These are phyloP conservation scores for Paracanthobrama guichenoti DNA, from an alignment of 2,113 vertebrate genomes.

Conservation along the genomic window DNA sequence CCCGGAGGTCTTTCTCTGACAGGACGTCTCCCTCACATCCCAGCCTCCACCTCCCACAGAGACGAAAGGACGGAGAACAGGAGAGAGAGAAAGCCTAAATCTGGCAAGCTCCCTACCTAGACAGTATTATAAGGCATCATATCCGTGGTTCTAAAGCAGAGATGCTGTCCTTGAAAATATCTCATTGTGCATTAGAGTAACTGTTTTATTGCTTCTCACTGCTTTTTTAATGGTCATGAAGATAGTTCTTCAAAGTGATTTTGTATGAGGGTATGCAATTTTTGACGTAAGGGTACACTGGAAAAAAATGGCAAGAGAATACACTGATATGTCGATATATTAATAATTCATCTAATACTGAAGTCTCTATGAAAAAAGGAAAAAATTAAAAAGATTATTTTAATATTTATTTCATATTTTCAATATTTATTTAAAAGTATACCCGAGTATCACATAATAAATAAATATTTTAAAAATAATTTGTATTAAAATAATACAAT, in stretches of 20 bases:
- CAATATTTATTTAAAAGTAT: neutral
- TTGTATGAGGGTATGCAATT: neutral
- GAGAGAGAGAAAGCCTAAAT: neutral
- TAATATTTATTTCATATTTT: too few species aligned
- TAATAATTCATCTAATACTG: neutral
- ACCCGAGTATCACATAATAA: neutral
- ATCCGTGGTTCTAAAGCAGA: neutral
- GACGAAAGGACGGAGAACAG: neutral
- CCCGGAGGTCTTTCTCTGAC: slow-evolving; percentile 34
- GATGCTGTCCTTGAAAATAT: neutral
- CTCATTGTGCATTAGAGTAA: neutral
- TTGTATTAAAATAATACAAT: neutral
- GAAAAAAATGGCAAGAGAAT: neutral
- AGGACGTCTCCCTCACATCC: neutral
- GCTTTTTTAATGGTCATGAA: neutral
- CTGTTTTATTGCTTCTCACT: neutral
- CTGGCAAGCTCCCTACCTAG: neutral
- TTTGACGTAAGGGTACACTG: neutral
- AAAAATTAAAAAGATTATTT: too few species aligned
- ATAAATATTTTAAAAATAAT: too few species aligned
- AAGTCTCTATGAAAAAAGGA: neutral
- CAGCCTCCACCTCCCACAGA: neutral
- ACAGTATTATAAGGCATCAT: neutral
- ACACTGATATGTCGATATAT: neutral
- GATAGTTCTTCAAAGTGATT: neutral